Evolutionary conservation across 2,888 invertebrate genomes (phyloP).

Genomic region (Rotaria socialis): DNA sequence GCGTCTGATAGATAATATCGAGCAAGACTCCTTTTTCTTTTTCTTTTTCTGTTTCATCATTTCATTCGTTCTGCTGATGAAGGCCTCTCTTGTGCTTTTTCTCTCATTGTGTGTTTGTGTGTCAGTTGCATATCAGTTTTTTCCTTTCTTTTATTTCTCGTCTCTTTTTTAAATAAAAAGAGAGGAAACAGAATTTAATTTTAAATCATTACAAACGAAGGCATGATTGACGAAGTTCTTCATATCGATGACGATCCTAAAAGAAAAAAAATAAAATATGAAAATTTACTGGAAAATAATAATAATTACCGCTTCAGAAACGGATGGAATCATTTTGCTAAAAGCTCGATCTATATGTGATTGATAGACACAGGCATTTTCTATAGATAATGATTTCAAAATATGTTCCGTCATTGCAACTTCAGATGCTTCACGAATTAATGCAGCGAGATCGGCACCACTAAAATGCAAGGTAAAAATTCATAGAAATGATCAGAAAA

Average conservation of each 20-base stretch:
- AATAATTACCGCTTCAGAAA: constrained; percentile 63
- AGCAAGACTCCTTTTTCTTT: neutral
- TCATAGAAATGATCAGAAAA: no score
- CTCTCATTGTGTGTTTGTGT: neutral
- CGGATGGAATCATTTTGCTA: constrained; percentile 77
- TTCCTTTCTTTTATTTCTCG: neutral
- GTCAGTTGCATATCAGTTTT: constrained; percentile 2
- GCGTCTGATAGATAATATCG: neutral
- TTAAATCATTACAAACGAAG: neutral
- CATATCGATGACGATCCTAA: constrained; percentile 33
- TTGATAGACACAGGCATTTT: constrained; percentile 40
- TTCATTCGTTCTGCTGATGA: neutral
- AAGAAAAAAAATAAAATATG: no score
- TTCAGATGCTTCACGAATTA: constrained; percentile 80
- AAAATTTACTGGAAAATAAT: neutral
- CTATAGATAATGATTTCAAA: constrained; percentile 22
- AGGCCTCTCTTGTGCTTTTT: neutral
- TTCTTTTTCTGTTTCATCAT: neutral
- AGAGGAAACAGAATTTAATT: neutral
- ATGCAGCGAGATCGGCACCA: constrained; percentile 85
- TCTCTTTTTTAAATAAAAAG: neutral
- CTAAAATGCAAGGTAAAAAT: constrained; percentile 51
- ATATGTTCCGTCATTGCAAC: constrained; percentile 75
- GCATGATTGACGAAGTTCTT: constrained; percentile 20
- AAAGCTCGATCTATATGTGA: constrained; percentile 74